Evolutionary conservation across 2,797 vertebrate species (phyloP).

Genomic region (Rhincodon typus): DNA sequence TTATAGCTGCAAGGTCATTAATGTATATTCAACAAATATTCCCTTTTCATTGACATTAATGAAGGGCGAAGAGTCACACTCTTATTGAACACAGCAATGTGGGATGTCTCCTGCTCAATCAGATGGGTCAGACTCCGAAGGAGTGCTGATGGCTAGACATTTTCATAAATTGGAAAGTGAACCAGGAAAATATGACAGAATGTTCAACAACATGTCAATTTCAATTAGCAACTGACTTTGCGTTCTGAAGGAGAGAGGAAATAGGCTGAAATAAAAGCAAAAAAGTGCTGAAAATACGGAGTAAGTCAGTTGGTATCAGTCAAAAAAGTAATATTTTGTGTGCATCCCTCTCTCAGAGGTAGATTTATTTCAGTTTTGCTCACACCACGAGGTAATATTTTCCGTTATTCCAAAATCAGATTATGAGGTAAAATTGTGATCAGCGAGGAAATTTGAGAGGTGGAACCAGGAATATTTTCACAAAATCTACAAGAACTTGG

Average conservation of each 20-base stretch:
- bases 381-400: background rate
- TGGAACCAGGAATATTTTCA: background rate
- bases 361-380: background rate
- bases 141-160: background rate
- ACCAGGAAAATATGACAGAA: background rate
- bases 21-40: background rate
- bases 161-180: slow-evolving; percentile 16
- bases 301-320: background rate
- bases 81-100: background rate
- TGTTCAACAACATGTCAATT: background rate
- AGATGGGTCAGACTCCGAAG: background rate
- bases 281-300: background rate
- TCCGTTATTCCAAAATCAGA: background rate
- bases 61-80: background rate
- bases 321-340: background rate
- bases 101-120: background rate
- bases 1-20: background rate
- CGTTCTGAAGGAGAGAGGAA: background rate
- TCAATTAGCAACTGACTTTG: background rate
- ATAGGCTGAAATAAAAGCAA: no score
- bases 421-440: background rate
- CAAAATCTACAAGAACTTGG: background rate
- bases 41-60: background rate
- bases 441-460: background rate
- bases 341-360: background rate